Conservation (phyloP, 2,797 vertebrate genomes). For the Sebastes cheni region DNA sequence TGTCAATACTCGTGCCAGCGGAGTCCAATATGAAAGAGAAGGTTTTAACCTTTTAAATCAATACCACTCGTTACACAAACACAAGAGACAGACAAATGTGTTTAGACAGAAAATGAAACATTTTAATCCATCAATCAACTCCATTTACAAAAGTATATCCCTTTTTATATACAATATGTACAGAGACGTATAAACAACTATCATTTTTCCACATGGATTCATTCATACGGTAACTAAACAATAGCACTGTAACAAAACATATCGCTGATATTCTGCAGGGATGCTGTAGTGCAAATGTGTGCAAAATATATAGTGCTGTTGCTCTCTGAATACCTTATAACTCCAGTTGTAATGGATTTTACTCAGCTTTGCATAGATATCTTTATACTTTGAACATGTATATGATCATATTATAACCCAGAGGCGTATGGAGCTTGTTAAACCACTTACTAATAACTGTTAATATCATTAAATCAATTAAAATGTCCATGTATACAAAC, state of each 20-base stretch:
- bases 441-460: constrained; percentile 26
- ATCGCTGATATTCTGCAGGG: constrained; percentile 77
- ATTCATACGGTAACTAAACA: constrained; percentile 75
- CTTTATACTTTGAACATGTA: constrained; percentile 46
- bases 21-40: constrained; percentile 38
- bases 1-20: constrained; percentile 65
- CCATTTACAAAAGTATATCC: constrained; percentile 88
- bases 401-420: constrained; percentile 24
- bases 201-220: constrained; percentile 75
- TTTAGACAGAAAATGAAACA: constrained; percentile 79
- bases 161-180: constrained; percentile 88
- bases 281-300: constrained; percentile 82
- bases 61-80: constrained; percentile 50
- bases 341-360: constrained; percentile 56
- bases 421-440: constrained; percentile 27
- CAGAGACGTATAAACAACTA: constrained; percentile 81
- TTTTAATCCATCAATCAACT: constrained; percentile 84
- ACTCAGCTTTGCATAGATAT: constrained; percentile 46
- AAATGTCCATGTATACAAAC: constrained; percentile 43
- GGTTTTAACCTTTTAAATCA: constrained; percentile 62
- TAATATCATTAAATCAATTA: constrained; percentile 48
- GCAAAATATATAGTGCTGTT: constrained; percentile 80
- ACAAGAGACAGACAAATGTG: constrained; percentile 56
- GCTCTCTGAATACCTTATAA: constrained; percentile 69
- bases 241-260: constrained; percentile 75